phyloP scores from a whole-genome alignment of 2,797 vertebrate genomes.

The Hemitrygon akajei region DNA sequence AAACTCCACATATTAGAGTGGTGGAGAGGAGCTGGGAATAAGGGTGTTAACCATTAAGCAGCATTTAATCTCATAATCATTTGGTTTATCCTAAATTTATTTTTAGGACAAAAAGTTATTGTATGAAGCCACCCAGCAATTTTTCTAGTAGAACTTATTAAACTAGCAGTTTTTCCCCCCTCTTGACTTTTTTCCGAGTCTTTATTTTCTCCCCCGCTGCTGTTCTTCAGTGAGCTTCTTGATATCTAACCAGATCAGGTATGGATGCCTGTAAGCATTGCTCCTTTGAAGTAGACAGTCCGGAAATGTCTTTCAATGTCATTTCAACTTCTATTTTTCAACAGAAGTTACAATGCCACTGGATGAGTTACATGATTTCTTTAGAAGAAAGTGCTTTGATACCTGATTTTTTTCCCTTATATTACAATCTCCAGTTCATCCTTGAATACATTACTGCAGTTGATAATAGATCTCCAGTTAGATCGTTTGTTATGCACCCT shows the following conservation, averaged over 20 bases:
- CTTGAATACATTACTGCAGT: not conserved
- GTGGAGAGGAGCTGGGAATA: not conserved
- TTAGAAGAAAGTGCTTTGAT: not conserved
- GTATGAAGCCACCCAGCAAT: not conserved
- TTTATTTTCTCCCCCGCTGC: not conserved
- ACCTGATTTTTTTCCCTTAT: not conserved
- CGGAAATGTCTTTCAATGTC: not conserved
- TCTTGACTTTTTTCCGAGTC: not conserved
- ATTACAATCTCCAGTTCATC: not conserved
- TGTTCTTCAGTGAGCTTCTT: not conserved
- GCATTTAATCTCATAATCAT: not conserved
- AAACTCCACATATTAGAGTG: not conserved
- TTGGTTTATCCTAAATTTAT: not conserved
- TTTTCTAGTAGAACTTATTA: not conserved
- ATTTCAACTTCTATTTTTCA: not conserved
- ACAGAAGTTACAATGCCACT: not conserved
- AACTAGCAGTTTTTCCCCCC: not conserved
- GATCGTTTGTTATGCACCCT: too few species aligned
- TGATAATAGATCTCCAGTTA: not conserved
- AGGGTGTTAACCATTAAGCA: not conserved
- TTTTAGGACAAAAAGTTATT: not conserved
- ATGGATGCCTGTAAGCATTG: not conserved
- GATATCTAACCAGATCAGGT: not conserved
- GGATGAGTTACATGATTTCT: not conserved
- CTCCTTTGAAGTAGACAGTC: not conserved